phyloP scores from a whole-genome alignment of 2,113 vertebrate genomes.

The Phalacrocorax brasilianus region DNA sequence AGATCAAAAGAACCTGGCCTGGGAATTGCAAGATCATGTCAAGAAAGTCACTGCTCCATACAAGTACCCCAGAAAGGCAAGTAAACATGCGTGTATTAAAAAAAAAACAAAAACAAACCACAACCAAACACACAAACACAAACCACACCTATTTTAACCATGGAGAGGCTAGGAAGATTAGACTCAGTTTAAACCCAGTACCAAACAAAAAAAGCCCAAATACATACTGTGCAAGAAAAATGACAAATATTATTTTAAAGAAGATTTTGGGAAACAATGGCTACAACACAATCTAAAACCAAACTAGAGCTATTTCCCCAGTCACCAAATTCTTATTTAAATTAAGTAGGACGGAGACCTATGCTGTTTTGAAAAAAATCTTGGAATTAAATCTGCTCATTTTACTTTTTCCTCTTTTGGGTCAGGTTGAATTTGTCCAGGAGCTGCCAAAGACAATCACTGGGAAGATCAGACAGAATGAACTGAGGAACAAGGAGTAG shows the following conservation, averaged over 20 bases:
- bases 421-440: conserved; percentile 80
- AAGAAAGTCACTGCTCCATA: conserved; percentile 81
- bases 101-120: background rate
- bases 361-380: background rate
- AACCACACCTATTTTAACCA: background rate
- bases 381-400: background rate
- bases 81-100: background rate
- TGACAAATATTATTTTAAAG: background rate
- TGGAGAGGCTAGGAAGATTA: background rate
- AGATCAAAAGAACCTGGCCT: conserved; percentile 62
- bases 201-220: background rate
- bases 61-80: conserved; percentile 83
- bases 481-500: conserved; percentile 75
- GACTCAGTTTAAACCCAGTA: background rate
- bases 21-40: conserved; percentile 66
- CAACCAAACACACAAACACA: too few relatives aligned
- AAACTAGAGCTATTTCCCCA: background rate
- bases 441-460: conserved; percentile 77
- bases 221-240: background rate
- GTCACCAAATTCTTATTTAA: background rate
- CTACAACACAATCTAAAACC: background rate
- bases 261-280: background rate
- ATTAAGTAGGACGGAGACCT: background rate
- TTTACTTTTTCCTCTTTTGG: background rate
- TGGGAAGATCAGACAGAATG: conserved; percentile 75